Evolutionary conservation across 2,113 vertebrate species (phyloP).

Genomic region (Planiliza haematocheilus): DNA sequence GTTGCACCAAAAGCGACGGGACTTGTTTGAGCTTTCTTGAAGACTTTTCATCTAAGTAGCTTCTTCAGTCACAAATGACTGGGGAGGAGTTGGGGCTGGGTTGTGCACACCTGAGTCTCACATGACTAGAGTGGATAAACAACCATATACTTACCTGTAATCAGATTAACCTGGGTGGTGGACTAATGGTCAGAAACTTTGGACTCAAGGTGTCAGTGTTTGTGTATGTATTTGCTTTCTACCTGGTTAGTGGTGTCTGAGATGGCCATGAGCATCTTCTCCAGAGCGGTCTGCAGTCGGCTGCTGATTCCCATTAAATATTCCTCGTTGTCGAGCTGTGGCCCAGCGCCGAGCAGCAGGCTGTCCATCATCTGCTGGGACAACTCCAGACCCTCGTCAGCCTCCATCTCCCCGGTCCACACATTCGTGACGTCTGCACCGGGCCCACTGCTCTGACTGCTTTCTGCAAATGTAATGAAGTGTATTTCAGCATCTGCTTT

Average conservation of each 20-base stretch:
- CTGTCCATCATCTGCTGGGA: conserved; percentile 83
- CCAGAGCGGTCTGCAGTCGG: conserved; percentile 90
- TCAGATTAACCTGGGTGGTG: too few species aligned
- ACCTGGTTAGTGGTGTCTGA: conserved; percentile 92
- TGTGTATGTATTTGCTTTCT: conserved; percentile 22
- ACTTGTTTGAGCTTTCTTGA: too few species aligned
- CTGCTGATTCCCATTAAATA: conserved; percentile 86
- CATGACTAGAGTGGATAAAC: too few species aligned
- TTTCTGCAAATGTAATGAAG: conserved; percentile 50
- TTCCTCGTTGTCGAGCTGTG: conserved; percentile 88
- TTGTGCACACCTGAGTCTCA: too few species aligned
- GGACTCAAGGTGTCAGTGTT: too few species aligned
- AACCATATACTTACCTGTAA: too few species aligned
- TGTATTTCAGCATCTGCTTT: not conserved
- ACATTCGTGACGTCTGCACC: conserved; percentile 65
- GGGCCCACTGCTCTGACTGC: conserved; percentile 68
- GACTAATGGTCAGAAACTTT: too few species aligned
- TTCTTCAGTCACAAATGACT: too few species aligned
- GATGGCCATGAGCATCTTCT: conserved; percentile 93
- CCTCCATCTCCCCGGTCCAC: conserved; percentile 79
- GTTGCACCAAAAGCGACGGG: too few species aligned
- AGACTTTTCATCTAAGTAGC: too few species aligned
- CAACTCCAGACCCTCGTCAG: conserved; percentile 82
- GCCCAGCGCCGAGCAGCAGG: conserved; percentile 80
- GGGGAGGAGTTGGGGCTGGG: too few species aligned